phyloP scores from a whole-genome alignment of 2,113 vertebrate species.

The Propithecus coquereli region DNA sequence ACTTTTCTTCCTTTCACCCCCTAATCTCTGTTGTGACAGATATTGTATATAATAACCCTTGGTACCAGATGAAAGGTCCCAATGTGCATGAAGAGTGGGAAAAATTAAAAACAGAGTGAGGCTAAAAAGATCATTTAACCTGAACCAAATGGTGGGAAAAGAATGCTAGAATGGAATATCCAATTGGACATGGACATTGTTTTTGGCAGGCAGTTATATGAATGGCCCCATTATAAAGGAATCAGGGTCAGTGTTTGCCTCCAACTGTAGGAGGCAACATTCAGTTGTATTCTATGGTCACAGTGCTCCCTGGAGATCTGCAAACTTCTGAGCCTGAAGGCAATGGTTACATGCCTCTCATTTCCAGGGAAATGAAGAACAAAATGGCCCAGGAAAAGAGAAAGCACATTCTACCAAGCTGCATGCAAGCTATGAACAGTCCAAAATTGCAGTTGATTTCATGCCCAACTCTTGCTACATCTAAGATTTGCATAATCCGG shows the following conservation, averaged over 20 bases:
- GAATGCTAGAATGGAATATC: not conserved
- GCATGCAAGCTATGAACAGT: not conserved
- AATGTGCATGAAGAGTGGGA: not conserved
- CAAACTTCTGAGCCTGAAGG: not conserved
- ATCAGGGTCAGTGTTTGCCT: not conserved
- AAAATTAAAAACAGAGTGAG: not conserved
- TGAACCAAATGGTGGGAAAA: not conserved
- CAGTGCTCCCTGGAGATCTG: not conserved
- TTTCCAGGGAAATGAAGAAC: not conserved
- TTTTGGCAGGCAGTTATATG: not conserved
- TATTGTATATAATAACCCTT: not conserved
- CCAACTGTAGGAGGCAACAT: not conserved
- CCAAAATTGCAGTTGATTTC: not conserved
- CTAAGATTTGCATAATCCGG: conserved; percentile 69
- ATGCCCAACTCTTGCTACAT: conserved; percentile 57
- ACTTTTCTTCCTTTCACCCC: not conserved
- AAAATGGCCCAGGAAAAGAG: conserved; percentile 4
- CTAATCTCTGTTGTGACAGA: not conserved
- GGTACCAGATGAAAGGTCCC: not conserved
- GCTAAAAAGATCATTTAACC: not conserved
- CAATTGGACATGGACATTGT: not conserved
- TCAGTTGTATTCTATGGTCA: not conserved
- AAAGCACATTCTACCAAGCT: not conserved
- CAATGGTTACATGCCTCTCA: not conserved
- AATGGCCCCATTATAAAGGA: not conserved